A percentile compares a stretch with the other conserved stretches of the same genome.
phyloP scores from a whole-genome alignment of 2,888 invertebrate species.

The Bombylius major region DNA sequence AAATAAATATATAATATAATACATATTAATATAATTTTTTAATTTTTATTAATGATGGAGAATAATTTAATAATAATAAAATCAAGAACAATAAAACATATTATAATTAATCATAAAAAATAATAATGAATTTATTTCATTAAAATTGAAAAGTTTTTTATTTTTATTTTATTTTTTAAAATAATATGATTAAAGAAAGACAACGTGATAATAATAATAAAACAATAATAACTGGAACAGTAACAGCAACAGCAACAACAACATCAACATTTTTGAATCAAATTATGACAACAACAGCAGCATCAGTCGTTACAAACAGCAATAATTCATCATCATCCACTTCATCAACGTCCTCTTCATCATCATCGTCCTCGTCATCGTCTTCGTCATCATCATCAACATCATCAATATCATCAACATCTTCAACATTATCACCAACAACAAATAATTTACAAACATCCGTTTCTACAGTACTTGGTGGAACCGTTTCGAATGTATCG shows the following conservation, averaged over 20 bases:
- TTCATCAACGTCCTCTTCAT: constrained; percentile 1
- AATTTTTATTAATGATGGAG: too few relatives aligned
- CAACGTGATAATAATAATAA: constrained; percentile 1
- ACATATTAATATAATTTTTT: too few relatives aligned
- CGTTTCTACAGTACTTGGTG: neutral
- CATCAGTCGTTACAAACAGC: neutral
- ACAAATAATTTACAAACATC: neutral
- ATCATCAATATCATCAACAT: constrained; percentile 1
- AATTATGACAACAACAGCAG: neutral
- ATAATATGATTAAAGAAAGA: constrained; percentile 6
- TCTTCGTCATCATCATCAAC: neutral
- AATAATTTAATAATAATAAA: too few relatives aligned
- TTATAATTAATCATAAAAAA: too few relatives aligned
- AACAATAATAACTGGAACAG: constrained; percentile 3
- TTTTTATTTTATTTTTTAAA: neutral
- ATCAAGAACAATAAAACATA: too few relatives aligned
- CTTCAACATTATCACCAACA: neutral
- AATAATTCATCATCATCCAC: constrained; percentile 1
- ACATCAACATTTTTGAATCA: neutral
- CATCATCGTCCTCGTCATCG: neutral
- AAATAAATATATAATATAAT: too few relatives aligned
- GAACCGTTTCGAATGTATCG: neutral
- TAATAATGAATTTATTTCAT: too few relatives aligned
- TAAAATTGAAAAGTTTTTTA: too few relatives aligned
- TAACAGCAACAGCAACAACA: constrained; percentile 5